phyloP scores from a whole-genome alignment of 2,888 invertebrate genomes.

The Phymatocera aterrima region DNA sequence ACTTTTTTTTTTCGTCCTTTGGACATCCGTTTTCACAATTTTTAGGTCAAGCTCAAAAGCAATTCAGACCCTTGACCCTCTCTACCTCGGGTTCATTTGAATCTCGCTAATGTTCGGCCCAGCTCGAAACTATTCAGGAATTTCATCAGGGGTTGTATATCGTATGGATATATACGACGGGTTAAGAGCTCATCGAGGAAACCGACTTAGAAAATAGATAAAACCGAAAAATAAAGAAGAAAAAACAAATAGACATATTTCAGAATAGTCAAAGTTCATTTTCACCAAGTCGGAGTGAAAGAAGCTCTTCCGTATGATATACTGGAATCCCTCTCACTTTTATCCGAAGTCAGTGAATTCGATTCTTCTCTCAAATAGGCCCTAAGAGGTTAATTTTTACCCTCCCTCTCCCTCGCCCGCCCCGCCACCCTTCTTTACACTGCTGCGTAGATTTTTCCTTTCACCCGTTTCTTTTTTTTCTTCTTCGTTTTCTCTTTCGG shows the following conservation, averaged over 20 bases:
- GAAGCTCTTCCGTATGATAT: too few species aligned
- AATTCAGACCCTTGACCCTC: conserved; percentile 25
- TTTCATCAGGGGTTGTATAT: conserved; percentile 37
- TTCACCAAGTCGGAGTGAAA: too few species aligned
- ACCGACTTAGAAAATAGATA: not conserved
- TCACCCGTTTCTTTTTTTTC: not conserved
- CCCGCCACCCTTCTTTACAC: too few species aligned
- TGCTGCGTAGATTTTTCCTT: too few species aligned
- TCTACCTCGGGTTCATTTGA: conserved; percentile 8
- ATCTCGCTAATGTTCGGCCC: conserved; percentile 28
- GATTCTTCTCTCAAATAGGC: not conserved
- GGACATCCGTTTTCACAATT: not conserved
- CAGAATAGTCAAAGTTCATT: too few species aligned
- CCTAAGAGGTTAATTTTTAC: conserved; percentile 16
- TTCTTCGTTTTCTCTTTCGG: not conserved
- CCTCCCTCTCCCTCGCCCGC: too few species aligned
- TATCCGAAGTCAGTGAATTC: not conserved
- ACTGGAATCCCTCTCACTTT: not conserved
- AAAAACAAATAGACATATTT: too few species aligned
- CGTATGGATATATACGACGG: not conserved
- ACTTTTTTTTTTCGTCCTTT: not conserved
- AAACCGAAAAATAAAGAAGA: not conserved
- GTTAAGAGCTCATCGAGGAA: not conserved
- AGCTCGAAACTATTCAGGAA: conserved; percentile 12
- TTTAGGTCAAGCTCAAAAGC: conserved; percentile 37